Evolutionary conservation across 2,113 vertebrate genomes (phyloP).

Genomic region (Oncorhynchus masou): DNA sequence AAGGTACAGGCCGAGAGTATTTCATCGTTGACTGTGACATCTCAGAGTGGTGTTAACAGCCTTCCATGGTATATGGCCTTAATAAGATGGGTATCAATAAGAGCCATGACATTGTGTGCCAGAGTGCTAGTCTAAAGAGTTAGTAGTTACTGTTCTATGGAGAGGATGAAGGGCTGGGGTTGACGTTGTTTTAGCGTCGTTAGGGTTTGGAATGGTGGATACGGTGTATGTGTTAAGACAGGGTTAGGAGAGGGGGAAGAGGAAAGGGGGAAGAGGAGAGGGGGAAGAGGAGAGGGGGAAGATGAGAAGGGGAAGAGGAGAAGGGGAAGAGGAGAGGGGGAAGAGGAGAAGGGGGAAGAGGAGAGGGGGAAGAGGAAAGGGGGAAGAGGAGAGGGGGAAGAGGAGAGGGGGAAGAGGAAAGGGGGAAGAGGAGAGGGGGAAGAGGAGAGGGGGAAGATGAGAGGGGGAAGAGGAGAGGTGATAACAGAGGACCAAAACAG

Average conservation of each 20-base stretch:
- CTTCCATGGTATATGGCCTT: constrained; percentile 42
- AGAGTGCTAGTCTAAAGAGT: constrained; percentile 18
- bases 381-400: no score
- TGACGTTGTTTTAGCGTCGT: no score
- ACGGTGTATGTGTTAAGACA: no score
- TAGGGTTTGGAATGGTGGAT: no score
- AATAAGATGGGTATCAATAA: constrained; percentile 40
- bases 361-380: background rate
- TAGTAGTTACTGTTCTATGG: constrained; percentile 2
- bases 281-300: no score
- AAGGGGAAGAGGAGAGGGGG: background rate
- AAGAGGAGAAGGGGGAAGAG: background rate
- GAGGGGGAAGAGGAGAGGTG: no score
- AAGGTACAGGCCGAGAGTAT: constrained; percentile 11
- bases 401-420: no score
- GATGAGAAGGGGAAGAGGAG: no score
- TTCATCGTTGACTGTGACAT: constrained; percentile 3
- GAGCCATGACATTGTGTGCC: constrained; percentile 5
- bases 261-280: no score
- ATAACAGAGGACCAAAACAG: no score
- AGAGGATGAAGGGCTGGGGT: background rate
- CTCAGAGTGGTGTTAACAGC: background rate
- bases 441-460: no score
- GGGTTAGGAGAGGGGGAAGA: background rate
- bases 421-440: no score